Percentiles rank a stretch among this genome's conserved stretches.
These are phyloP conservation scores for Bradypodion pumilum DNA, from an alignment of 2,797 vertebrate genomes.

Conservation along the genomic window DNA sequence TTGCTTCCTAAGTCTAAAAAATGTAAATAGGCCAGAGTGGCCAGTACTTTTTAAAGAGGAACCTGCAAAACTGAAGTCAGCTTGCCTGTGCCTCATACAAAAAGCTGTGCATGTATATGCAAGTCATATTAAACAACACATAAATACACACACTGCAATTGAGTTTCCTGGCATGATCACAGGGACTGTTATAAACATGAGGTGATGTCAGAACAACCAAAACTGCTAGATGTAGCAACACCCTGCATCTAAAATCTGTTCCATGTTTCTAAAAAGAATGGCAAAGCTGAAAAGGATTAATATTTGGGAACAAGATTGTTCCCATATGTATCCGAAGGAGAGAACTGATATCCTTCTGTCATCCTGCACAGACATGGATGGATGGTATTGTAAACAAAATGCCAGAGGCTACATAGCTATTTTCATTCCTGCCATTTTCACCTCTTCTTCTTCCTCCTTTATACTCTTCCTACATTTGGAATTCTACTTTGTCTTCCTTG, in stretches of 20 bases:
- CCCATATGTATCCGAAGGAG: slow-evolving; percentile 32
- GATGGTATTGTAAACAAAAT: slow-evolving; percentile 44
- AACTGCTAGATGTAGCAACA: not conserved
- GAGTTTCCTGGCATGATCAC: not conserved
- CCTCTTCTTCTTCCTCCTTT: not conserved
- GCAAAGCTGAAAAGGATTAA: slow-evolving; percentile 35
- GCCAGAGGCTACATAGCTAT: slow-evolving; percentile 6
- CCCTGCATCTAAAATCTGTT: slow-evolving; percentile 7
- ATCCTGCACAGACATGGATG: slow-evolving; percentile 5
- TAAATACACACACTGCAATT: not conserved
- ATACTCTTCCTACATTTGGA: slow-evolving; percentile 6
- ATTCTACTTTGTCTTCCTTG: not conserved
- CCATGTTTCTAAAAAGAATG: slow-evolving; percentile 12
- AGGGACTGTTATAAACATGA: slow-evolving; percentile 17
- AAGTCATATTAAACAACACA: not conserved
- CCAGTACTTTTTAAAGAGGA: not conserved
- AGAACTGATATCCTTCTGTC: slow-evolving; percentile 43
- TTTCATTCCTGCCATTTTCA: slow-evolving; percentile 32
- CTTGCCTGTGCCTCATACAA: not conserved
- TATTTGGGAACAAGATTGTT: not conserved
- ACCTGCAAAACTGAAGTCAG: not conserved
- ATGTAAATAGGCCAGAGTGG: not conserved
- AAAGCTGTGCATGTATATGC: not conserved
- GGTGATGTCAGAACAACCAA: not conserved
- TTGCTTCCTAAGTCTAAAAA: not conserved